Conservation (phyloP, 2,888 invertebrate species). For the Acleris holmiana region DNA sequence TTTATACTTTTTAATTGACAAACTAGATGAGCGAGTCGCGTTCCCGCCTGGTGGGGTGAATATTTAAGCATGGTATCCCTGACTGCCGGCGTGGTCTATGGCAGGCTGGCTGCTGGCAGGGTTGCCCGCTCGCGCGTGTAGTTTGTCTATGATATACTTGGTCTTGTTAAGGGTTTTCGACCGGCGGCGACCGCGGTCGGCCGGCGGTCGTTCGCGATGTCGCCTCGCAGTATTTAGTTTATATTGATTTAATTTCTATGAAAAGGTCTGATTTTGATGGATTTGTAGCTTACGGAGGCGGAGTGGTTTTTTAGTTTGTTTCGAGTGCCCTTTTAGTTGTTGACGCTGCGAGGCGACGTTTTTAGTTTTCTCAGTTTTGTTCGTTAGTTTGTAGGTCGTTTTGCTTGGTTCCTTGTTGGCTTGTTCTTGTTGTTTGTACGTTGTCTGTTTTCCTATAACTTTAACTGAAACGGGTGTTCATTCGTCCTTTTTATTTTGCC, state of each 20-base stretch:
- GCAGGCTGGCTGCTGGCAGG: not conserved
- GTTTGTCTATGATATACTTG: conserved; percentile 32
- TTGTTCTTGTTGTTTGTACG: conserved; percentile 60
- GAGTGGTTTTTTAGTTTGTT: conserved; percentile 65
- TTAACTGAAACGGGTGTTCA: conserved; percentile 47
- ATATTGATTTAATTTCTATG: conserved; percentile 41
- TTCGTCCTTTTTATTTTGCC: conserved; percentile 36
- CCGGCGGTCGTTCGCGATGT: conserved; percentile 42
- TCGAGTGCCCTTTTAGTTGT: conserved; percentile 59
- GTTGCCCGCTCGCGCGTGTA: conserved; percentile 6
- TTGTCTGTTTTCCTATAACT: conserved; percentile 63
- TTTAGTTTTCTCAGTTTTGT: conserved; percentile 49
- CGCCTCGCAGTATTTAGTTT: conserved; percentile 44
- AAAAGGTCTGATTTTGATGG: conserved; percentile 39
- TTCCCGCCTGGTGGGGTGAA: no score
- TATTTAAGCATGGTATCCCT: not conserved
- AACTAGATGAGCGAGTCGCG: conserved; percentile 13
- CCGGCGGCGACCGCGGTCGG: conserved; percentile 14
- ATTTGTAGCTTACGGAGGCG: conserved; percentile 55
- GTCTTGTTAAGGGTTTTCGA: conserved; percentile 52
- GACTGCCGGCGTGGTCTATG: not conserved
- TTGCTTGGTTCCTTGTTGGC: conserved; percentile 61
- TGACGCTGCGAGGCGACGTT: conserved; percentile 59
- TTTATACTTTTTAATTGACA: conserved; percentile 39
- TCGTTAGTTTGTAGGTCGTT: conserved; percentile 74